Base-by-base conservation (phyloP, 2,888 invertebrate genomes). In the Tipula confusa region DNA sequence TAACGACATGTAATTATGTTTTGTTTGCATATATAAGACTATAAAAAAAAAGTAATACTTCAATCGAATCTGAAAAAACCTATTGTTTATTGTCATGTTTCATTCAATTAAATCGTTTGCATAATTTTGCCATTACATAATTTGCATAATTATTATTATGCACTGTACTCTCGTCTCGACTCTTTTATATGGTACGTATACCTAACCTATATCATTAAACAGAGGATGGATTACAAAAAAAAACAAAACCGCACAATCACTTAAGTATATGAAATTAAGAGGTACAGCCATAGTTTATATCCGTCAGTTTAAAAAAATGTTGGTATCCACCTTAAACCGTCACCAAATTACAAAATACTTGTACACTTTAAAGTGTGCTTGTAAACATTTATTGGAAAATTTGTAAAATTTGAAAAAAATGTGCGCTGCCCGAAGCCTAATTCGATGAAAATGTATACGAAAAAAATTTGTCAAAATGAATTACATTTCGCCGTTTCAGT, bases 81-180 rank as follows among this genome's bases (percentile, higher is more conserved):
- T 64, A 64, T 64, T 64, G 64, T 64, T 64, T 64, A 64, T 64
- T 64, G 64, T 64, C 64, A 64, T 64, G 64, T 64, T 48, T 24
- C 64, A 64, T 64, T 64, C 64, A 64, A 64, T 64, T 64, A 64
- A 64, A 64, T 64, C 64, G 64, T 64, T 64, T 64, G 64, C 64
- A 64, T 64, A 64, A 64, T 64, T 64, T 64, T 64, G 11, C 64
- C 24, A 64, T 64, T 64, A 64, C 64, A 64, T 64, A 64, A 64
- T 64, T 64, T 64, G 24, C 64, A 64, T 64, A 64, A 64, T 64
- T 64, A 64, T 24, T n/a, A n/a, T 9, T 24, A 24, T 15, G 43
- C 64, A 18, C 15, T 9, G 9, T 11, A 38, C 1, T 38, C n/a
- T n/a, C 2, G 9, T 15, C 0, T 24, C 64, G 18, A 18, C 24